phyloP scores from a whole-genome alignment of 2,113 vertebrate species.

The Piliocolobus tephrosceles region DNA sequence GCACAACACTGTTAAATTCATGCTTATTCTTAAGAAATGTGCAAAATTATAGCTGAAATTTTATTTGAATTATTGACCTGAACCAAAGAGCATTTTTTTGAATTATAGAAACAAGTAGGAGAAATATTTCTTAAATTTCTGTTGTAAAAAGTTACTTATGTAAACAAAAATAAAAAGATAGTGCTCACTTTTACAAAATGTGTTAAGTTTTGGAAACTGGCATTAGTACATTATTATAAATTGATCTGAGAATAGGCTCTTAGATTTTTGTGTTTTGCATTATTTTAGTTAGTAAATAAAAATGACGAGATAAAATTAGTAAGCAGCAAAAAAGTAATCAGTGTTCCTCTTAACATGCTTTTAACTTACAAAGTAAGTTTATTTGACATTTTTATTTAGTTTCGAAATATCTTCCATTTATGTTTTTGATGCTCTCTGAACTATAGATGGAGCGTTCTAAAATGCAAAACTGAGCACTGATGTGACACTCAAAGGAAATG shows the following conservation, averaged over 20 bases:
- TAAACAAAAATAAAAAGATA: conserved; percentile 6
- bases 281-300: conserved; percentile 30
- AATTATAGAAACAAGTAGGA: neutral
- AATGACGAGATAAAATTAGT: neutral
- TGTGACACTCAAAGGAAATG: neutral
- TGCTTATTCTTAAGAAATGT: conserved; percentile 23
- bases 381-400: neutral
- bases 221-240: neutral
- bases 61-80: conserved; percentile 51
- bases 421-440: neutral
- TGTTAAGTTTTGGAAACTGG: neutral
- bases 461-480: neutral
- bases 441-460: neutral
- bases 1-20: neutral
- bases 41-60: neutral
- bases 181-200: neutral
- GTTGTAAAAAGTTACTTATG: neutral
- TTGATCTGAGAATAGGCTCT: neutral
- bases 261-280: neutral
- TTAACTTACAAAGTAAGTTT: neutral
- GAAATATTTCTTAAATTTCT: conserved; percentile 27
- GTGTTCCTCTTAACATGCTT: neutral
- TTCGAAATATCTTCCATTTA: neutral
- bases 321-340: neutral
- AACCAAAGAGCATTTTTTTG: neutral